These are phyloP conservation scores for Pagrus major DNA, from an alignment of 2,113 vertebrate genomes.

Conservation along the genomic window DNA sequence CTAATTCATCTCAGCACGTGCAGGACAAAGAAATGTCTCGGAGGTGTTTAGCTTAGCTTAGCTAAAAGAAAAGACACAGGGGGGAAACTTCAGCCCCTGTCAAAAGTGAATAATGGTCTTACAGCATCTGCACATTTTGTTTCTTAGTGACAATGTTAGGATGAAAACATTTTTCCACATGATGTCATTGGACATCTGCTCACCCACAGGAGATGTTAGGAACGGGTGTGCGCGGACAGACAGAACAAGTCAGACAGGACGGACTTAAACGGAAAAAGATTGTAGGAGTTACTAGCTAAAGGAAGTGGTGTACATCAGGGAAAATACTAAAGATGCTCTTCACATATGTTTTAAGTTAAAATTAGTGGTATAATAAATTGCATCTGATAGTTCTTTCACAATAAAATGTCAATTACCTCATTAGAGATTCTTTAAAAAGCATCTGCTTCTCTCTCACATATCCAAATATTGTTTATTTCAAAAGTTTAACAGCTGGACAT, in stretches of 20 bases:
- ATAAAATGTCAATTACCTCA: neutral
- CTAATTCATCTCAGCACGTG: neutral
- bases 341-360: neutral
- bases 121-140: slow-evolving; percentile 29
- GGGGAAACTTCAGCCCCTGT: slow-evolving; percentile 23
- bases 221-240: neutral
- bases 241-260: slow-evolving; percentile 3
- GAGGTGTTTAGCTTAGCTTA: slow-evolving; percentile 16
- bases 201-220: slow-evolving; percentile 29
- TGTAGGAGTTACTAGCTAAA: neutral
- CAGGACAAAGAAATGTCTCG: slow-evolving; percentile 18
- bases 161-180: slow-evolving; percentile 66
- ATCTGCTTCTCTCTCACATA: no score
- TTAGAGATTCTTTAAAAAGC: neutral
- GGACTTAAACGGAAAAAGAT: neutral
- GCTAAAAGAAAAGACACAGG: slow-evolving; percentile 14
- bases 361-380: neutral
- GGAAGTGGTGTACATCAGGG: neutral
- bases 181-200: slow-evolving; percentile 69
- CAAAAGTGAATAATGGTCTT: slow-evolving; percentile 17
- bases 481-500: neutral
- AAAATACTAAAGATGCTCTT: neutral
- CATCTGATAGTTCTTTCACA: neutral
- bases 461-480: neutral
- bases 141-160: slow-evolving; percentile 54